Evolutionary conservation across 2,113 vertebrate species (phyloP), one percentile per base, ranked within the genome.

Genomic region (Otolemur garnettii): DNA sequence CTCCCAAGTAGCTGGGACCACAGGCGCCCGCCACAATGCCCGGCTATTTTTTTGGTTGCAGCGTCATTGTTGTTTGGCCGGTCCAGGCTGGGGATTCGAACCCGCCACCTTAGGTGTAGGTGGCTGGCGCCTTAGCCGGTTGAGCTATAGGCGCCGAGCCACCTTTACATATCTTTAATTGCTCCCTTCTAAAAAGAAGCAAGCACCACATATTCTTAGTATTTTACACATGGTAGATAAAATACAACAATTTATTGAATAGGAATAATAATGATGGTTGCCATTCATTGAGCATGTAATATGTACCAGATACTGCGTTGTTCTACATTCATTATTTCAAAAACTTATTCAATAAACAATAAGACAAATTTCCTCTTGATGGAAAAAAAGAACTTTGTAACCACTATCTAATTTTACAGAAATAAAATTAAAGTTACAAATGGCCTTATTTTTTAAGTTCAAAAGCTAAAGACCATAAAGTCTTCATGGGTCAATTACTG

Each of bases 381-480:
- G 38, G 24, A 21, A 80, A 59, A 19, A 60, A 72, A 82, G 79
- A 90, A 19, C n/a, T n/a, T 69, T 69, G 4, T 26, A 77, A 53
- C 57, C 9, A 85, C 24, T 74, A 91, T 64, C 94, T 94, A 86
- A 83, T 86, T 87, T 74, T 93, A 28, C 24, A 87, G 66, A 91
- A 88, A 91, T 93, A 17, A 96, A 96, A 77, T 78, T 22, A 79
- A 92, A 77, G 19, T 42, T 82, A 80, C 50, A 81, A 2, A 84
- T 28, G 22, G 72, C 28, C 33, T 95, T 84, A 60, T 50, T 90
- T 81, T 88, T 81, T 92, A 84, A 87, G 42, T 87, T 64, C 35
- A 87, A 93, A 96, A 95, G 71, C 45, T 74, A 14, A 93, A 92
- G 22, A 80, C 59, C 68, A 75, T 45, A 45, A 89, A 86, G 42